A percentile compares a stretch with the other conserved stretches of the same genome.
Conservation (phyloP, 2,113 vertebrate genomes). For the Ivindomyrus marchei region DNA sequence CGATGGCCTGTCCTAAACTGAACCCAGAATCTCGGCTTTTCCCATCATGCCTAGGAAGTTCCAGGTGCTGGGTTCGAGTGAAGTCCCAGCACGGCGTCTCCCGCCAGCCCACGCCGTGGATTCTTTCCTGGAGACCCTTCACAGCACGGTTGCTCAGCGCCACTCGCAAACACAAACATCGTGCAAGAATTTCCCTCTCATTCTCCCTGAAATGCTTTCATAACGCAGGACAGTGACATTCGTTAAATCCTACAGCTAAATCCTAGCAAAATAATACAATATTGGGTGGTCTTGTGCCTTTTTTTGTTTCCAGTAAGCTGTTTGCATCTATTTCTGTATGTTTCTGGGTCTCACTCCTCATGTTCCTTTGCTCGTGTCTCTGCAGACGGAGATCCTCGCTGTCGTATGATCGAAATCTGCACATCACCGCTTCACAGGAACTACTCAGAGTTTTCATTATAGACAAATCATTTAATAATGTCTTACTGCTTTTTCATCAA, state of each 20-base stretch:
- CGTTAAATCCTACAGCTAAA: neutral
- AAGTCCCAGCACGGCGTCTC: neutral
- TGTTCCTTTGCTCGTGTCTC: neutral
- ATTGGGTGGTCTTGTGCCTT: neutral
- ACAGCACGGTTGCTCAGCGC: neutral
- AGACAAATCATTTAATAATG: neutral
- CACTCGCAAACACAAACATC: conserved; percentile 1
- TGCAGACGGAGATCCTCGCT: neutral
- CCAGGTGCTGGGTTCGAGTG: conserved; percentile 6
- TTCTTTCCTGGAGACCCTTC: neutral
- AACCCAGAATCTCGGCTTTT: neutral
- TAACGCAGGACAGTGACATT: neutral
- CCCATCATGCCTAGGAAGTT: conserved; percentile 10
- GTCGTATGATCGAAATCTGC: neutral
- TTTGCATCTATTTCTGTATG: neutral
- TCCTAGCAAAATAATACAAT: neutral
- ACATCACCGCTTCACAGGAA: neutral
- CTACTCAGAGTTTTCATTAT: neutral
- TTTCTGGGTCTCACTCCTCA: neutral
- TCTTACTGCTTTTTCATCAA: neutral
- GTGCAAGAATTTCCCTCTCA: neutral
- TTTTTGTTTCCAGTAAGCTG: neutral
- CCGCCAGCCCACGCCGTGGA: neutral
- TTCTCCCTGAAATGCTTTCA: neutral
- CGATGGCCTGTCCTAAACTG: neutral